phyloP scores from a whole-genome alignment of 2,113 vertebrate species.

The Plestiodon gilberti region DNA sequence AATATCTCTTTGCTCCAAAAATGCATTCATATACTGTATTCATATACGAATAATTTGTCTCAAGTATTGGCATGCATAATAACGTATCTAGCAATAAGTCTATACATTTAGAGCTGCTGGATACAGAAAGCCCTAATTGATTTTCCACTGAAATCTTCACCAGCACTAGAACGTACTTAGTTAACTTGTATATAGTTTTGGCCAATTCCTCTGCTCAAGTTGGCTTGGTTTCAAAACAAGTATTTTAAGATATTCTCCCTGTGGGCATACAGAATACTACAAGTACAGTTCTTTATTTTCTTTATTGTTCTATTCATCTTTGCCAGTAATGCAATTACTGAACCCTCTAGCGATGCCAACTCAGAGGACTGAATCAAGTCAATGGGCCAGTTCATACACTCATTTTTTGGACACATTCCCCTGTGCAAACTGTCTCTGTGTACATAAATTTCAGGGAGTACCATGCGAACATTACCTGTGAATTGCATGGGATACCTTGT shows the following conservation, averaged over 20 bases:
- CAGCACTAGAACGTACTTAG: constrained; percentile 54
- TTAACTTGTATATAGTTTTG: constrained; percentile 62
- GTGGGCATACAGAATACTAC: constrained; percentile 54
- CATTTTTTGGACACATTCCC: background rate
- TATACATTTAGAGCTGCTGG: constrained; percentile 60
- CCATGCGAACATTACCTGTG: background rate
- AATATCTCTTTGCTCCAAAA: background rate
- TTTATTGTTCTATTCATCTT: constrained; percentile 14
- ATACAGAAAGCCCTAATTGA: constrained; percentile 53
- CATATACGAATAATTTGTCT: constrained; percentile 27
- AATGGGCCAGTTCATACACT: background rate
- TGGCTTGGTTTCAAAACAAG: constrained; percentile 70
- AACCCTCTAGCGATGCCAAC: constrained; percentile 3
- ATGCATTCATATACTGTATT: background rate
- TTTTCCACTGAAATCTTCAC: constrained; percentile 54
- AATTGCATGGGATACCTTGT: background rate
- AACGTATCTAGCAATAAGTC: constrained; percentile 45
- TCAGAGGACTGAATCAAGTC: background rate
- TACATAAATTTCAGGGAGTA: too few relatives aligned
- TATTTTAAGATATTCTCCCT: constrained; percentile 62
- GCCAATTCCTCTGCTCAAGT: constrained; percentile 57
- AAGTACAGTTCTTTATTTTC: constrained; percentile 59
- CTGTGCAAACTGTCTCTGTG: background rate
- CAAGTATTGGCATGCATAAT: constrained; percentile 11
- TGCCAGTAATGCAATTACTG: constrained; percentile 5